Evolutionary conservation across 1,140 invertebrate genomes (phyloP).

Genomic region (Bilobella aurantiaca): DNA sequence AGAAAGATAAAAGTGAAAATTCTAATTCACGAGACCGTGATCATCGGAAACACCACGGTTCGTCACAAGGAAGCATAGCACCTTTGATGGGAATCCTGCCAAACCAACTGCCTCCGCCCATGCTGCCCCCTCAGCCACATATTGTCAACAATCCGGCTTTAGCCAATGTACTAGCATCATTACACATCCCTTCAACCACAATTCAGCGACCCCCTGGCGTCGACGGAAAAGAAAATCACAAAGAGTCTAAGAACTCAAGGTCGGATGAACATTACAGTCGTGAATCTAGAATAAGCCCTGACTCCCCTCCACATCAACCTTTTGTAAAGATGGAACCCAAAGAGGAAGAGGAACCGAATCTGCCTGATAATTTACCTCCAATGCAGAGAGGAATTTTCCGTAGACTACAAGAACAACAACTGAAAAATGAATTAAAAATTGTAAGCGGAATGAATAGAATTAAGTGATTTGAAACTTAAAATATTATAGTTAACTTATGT

Average conservation of each 20-base stretch:
- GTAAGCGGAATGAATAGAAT: conserved; percentile 21
- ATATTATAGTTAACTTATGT: conserved; percentile 19
- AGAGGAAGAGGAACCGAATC: conserved; percentile 11
- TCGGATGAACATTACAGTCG: neutral
- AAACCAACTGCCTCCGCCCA: neutral
- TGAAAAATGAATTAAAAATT: conserved; percentile 43
- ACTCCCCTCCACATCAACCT: neutral
- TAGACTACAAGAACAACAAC: conserved; percentile 57
- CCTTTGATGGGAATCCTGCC: conserved; percentile 2
- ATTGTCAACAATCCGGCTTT: conserved; percentile 25
- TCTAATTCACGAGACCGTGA: neutral
- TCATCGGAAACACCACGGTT: neutral
- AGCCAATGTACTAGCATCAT: conserved; percentile 19
- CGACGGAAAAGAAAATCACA: neutral
- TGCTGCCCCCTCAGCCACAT: conserved; percentile 9
- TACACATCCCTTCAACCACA: conserved; percentile 21
- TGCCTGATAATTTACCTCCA: conserved; percentile 48
- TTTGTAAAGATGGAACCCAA: neutral
- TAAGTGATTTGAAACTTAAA: neutral
- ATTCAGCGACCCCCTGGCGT: neutral
- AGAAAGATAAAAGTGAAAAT: neutral
- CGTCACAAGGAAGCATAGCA: neutral
- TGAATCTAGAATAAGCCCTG: neutral
- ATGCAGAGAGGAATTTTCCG: conserved; percentile 56
- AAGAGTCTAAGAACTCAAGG: neutral